These are phyloP conservation scores for Lota lota DNA, from an alignment of 2,113 vertebrate genomes.

Conservation along the genomic window DNA sequence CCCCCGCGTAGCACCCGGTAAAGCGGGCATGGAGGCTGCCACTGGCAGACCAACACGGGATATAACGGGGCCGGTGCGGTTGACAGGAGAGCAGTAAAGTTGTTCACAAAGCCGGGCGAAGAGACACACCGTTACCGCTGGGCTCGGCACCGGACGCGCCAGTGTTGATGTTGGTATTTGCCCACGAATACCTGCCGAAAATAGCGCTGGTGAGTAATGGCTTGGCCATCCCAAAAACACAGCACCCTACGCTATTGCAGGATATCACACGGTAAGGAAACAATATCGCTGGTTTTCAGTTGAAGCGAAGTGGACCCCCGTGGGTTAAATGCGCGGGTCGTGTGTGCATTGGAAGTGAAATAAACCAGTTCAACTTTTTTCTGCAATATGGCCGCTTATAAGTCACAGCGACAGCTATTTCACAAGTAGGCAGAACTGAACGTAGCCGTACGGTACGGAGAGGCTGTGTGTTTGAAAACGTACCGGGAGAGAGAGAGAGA, in stretches of 20 bases:
- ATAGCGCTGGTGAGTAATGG: conserved; percentile 60
- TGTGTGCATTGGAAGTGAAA: background rate
- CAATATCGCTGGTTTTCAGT: background rate
- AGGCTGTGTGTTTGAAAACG: no score
- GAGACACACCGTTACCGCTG: background rate
- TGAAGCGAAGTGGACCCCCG: no score
- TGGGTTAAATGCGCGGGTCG: background rate
- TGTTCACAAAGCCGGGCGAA: background rate
- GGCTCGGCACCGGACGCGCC: conserved; percentile 31
- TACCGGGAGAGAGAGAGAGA: no score
- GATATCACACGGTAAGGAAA: no score
- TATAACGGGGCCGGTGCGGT: conserved; percentile 39
- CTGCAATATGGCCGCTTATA: conserved; percentile 72
- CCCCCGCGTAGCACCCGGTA: conserved; percentile 1
- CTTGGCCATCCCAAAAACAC: no score
- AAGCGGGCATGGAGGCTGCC: conserved; percentile 20
- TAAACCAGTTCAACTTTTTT: conserved; percentile 61
- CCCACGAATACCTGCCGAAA: conserved; percentile 57
- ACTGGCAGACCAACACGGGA: conserved; percentile 37
- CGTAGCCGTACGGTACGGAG: no score
- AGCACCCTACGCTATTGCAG: background rate
- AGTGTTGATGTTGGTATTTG: conserved; percentile 53
- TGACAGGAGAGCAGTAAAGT: background rate
- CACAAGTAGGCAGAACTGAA: conserved; percentile 31
- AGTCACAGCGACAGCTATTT: conserved; percentile 42